phyloP scores from a whole-genome alignment of 23 tunicate species.

The Trididemnum clinides region DNA sequence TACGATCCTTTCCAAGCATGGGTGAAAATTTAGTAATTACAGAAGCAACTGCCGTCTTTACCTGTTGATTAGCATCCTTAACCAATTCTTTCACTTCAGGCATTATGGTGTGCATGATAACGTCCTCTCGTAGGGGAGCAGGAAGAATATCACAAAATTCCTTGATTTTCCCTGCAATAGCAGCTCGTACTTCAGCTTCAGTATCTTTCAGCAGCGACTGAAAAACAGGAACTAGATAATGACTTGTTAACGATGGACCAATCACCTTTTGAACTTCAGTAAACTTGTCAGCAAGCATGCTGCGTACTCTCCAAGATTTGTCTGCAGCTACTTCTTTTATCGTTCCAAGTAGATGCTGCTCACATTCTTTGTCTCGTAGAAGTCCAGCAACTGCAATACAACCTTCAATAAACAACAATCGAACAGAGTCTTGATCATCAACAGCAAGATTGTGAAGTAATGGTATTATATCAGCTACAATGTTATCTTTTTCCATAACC shows the following conservation, averaged over 20 bases:
- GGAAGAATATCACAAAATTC: conserved; percentile 82
- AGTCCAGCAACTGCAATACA: conserved; percentile 83
- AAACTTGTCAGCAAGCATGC: conserved; percentile 90
- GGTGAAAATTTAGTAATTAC: conserved; percentile 94
- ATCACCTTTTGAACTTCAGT: conserved; percentile 71
- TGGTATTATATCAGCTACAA: conserved; percentile 84
- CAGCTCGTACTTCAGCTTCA: conserved; percentile 98
- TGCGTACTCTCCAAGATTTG: conserved; percentile 97
- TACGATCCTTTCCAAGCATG: conserved; percentile 88
- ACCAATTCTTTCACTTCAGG: conserved; percentile 92
- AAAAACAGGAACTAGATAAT: conserved; percentile 80
- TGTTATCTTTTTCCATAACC: conserved; percentile 75
- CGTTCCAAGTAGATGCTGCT: conserved; percentile 68
- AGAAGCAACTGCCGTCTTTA: conserved; percentile 96
- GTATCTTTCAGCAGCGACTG: conserved; percentile 87
- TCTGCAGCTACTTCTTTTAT: conserved; percentile 85
- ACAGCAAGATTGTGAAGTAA: conserved; percentile 70
- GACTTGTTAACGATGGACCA: conserved; percentile 77
- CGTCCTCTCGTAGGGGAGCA: conserved; percentile 56
- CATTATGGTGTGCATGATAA: conserved; percentile 89
- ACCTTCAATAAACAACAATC: conserved; percentile 90
- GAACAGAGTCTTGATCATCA: conserved; percentile 97
- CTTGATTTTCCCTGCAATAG: conserved; percentile 85
- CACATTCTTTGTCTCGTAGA: conserved; percentile 77
- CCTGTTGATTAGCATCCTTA: conserved; percentile 95